These are phyloP conservation scores for Pitta sordida DNA, from an alignment of 2,113 vertebrate genomes.

Conservation along the genomic window DNA sequence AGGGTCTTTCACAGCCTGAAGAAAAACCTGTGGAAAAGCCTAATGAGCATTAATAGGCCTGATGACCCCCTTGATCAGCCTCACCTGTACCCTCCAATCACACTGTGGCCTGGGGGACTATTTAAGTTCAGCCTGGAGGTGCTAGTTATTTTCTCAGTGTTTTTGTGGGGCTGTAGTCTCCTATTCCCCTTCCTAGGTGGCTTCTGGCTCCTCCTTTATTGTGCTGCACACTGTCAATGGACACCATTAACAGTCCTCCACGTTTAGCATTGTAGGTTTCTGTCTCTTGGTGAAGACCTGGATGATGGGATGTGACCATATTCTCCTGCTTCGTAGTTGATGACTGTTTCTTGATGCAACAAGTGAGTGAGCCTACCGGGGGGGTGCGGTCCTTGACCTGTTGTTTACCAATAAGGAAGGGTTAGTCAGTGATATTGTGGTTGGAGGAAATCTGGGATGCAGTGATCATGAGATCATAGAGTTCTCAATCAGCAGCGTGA, in stretches of 20 bases:
- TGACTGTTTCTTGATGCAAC: too few relatives aligned
- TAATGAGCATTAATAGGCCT: background rate
- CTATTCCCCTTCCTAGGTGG: background rate
- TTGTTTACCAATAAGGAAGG: too few relatives aligned
- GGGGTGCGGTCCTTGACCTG: too few relatives aligned
- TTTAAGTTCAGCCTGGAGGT: background rate
- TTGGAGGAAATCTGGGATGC: too few relatives aligned
- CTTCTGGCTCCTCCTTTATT: background rate
- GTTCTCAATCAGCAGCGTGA: too few relatives aligned
- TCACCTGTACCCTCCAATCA: background rate
- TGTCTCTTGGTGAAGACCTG: background rate
- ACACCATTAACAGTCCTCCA: accelerated
- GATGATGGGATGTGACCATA: background rate
- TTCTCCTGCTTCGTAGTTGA: background rate
- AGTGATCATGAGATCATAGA: too few relatives aligned
- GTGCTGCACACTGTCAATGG: background rate
- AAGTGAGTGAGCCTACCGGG: too few relatives aligned
- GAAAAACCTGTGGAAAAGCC: background rate
- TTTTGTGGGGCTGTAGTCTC: background rate
- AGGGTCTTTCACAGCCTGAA: background rate
- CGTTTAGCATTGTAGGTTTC: accelerated
- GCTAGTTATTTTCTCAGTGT: background rate
- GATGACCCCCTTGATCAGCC: accelerated
- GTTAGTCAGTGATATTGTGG: too few relatives aligned
- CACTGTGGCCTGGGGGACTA: background rate